Conservation (phyloP, 2,888 invertebrate genomes). For the Leptopilina drosophilae region DNA sequence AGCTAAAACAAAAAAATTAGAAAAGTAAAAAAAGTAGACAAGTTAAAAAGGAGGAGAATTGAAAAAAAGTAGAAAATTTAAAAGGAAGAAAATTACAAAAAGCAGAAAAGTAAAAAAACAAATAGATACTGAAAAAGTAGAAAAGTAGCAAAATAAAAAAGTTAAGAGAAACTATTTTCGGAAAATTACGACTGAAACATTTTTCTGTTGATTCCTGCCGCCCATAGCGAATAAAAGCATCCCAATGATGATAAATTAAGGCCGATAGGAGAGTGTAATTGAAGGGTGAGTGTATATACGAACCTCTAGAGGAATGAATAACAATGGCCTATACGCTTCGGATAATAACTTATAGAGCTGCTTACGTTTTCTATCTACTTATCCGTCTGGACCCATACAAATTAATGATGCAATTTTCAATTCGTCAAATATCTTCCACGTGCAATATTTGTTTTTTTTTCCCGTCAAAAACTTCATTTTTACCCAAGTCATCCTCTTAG, state of each 20-base stretch:
- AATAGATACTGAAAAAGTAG: no score
- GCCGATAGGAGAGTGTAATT: slow-evolving; percentile 15
- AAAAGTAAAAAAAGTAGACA: no score
- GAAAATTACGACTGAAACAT: no score
- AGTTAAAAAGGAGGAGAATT: no score
- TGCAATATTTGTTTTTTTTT: neutral
- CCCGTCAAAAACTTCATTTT: neutral
- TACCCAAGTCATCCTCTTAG: no score
- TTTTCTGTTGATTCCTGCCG: neutral
- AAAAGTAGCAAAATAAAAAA: no score
- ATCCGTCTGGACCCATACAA: slow-evolving; percentile 22
- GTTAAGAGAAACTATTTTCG: no score
- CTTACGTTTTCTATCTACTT: slow-evolving; percentile 25
- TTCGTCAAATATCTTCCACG: neutral
- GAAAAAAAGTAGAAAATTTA: no score
- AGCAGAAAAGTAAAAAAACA: no score
- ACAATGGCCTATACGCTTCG: slow-evolving; percentile 15
- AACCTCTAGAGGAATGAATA: neutral
- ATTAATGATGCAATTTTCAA: slow-evolving; percentile 19
- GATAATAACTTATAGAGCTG: slow-evolving; percentile 27
- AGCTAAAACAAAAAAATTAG: no score
- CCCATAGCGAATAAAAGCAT: neutral
- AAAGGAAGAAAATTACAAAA: no score
- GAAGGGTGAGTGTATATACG: neutral
- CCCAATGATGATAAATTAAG: slow-evolving; percentile 22